These are phyloP conservation scores for Leptothorax acervorum DNA, from an alignment of 2,888 invertebrate species.

Conservation along the genomic window DNA sequence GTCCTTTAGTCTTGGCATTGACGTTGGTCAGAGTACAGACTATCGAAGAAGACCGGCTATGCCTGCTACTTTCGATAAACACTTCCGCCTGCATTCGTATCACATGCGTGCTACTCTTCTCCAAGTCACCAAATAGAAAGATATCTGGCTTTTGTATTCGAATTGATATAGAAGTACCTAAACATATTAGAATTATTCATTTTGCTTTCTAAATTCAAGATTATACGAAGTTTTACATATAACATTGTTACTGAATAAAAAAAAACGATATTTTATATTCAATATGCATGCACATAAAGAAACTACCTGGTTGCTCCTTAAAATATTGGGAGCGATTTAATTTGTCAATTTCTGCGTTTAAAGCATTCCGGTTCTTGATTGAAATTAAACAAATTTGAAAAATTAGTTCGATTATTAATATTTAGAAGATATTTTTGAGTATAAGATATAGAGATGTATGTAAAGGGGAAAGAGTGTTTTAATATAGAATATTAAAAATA, in stretches of 20 bases:
- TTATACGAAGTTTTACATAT: neutral
- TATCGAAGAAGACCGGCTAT: constrained; percentile 89
- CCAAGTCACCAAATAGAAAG: constrained; percentile 90
- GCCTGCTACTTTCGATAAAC: constrained; percentile 90
- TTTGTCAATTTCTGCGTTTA: constrained; percentile 63
- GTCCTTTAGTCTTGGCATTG: constrained; percentile 88
- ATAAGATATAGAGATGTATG: neutral
- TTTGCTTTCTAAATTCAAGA: constrained; percentile 10
- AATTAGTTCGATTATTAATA: constrained; percentile 38
- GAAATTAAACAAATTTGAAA: constrained; percentile 53
- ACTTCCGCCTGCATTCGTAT: constrained; percentile 90
- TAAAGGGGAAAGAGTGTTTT: neutral
- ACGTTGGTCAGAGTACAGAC: constrained; percentile 88
- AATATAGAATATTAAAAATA: neutral
- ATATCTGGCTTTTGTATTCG: constrained; percentile 93
- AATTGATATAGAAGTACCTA: constrained; percentile 90
- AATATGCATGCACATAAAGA: neutral
- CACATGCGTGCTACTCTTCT: constrained; percentile 88
- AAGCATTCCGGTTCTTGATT: constrained; percentile 68
- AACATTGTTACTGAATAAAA: constrained; percentile 10
- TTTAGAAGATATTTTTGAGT: constrained; percentile 6
- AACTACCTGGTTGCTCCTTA: constrained; percentile 86
- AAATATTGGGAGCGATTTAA: constrained; percentile 73
- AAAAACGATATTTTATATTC: neutral
- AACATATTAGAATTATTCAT: constrained; percentile 38